Conservation (phyloP, 2,797 vertebrate genomes). For the Catamblyrhynchus diadema region DNA sequence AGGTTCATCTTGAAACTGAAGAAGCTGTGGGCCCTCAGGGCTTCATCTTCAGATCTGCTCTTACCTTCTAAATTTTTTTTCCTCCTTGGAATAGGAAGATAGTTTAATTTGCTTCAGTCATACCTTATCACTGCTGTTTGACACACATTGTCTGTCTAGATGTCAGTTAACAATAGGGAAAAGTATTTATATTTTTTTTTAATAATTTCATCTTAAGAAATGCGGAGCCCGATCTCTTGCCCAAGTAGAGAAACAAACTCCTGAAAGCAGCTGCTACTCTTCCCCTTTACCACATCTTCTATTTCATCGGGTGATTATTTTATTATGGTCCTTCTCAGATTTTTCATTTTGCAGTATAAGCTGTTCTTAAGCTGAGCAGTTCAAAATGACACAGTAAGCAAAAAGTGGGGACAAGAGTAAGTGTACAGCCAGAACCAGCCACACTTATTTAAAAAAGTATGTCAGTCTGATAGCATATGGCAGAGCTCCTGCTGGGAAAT, state of each 20-base stretch:
- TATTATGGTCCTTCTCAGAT: background rate
- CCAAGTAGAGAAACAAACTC: background rate
- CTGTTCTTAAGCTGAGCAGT: background rate
- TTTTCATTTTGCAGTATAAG: slow-evolving; percentile 5
- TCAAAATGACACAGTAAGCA: slow-evolving; percentile 16
- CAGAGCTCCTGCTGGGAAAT: slow-evolving; percentile 48
- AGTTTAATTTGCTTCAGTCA: background rate
- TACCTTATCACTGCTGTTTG: background rate
- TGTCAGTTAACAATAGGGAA: background rate
- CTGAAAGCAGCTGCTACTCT: background rate
- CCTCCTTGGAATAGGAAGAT: background rate
- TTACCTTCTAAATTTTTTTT: background rate
- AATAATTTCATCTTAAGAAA: background rate
- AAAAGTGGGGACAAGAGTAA: background rate
- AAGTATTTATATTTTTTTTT: background rate
- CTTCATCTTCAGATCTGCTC: background rate
- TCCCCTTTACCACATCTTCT: background rate
- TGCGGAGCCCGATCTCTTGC: background rate
- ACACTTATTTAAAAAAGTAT: background rate
- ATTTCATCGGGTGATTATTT: background rate
- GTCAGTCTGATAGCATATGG: slow-evolving; percentile 4
- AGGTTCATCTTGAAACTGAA: background rate
- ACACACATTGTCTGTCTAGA: background rate
- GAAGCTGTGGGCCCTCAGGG: background rate
- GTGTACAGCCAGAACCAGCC: background rate